Conservation (phyloP, 2,797 vertebrate genomes). For the Tadarida brasiliensis region DNA sequence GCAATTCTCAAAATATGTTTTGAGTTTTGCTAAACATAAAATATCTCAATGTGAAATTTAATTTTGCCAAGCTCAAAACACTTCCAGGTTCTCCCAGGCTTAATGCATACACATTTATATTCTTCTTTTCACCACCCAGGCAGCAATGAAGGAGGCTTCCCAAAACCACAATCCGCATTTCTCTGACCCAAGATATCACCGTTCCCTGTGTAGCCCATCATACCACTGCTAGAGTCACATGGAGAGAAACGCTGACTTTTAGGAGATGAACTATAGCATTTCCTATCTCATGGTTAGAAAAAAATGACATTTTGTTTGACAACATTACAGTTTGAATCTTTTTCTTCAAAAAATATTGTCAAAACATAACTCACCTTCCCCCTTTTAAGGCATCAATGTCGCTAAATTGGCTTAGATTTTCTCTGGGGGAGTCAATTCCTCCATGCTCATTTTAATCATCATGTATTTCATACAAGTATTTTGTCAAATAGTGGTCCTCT, state of each 20-base stretch:
- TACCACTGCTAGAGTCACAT: not conserved
- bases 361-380: not conserved
- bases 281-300: not conserved
- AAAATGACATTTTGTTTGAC: slow-evolving; percentile 1
- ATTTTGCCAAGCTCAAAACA: slow-evolving; percentile 70
- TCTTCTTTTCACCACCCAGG: slow-evolving; percentile 9
- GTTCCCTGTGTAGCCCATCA: not conserved
- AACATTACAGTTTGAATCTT: not conserved
- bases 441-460: not conserved
- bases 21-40: slow-evolving; percentile 69
- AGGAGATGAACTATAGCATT: not conserved
- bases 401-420: not conserved
- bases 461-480: not conserved
- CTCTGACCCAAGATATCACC: not conserved
- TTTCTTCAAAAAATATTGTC: not conserved
- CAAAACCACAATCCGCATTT: slow-evolving; percentile 17
- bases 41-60: slow-evolving; percentile 63
- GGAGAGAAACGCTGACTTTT: not conserved
- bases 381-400: not conserved
- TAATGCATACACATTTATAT: not conserved
- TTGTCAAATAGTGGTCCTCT: not conserved
- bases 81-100: slow-evolving; percentile 27
- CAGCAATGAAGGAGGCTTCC: not conserved
- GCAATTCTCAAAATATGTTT: slow-evolving; percentile 72
- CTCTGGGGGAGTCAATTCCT: not conserved